Evolutionary conservation across 2,888 invertebrate species (phyloP).

Genomic region (Orthosia incerta): DNA sequence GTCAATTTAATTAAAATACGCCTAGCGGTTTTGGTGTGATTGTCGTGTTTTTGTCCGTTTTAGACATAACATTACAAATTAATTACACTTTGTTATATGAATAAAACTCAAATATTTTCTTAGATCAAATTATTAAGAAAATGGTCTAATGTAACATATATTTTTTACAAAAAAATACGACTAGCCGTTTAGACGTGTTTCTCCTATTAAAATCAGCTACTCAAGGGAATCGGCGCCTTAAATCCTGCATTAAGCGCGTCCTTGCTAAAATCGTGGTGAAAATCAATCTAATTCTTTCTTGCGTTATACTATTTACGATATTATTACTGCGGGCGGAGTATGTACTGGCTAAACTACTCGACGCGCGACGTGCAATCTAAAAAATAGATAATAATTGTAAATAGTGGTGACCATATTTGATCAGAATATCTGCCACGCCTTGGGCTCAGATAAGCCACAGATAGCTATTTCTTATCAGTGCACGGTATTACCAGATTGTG

Average conservation of each 20-base stretch:
- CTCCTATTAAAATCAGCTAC: too few species aligned
- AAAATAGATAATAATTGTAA: slow-evolving; percentile 27
- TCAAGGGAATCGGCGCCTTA: too few species aligned
- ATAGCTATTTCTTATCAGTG: slow-evolving; percentile 47
- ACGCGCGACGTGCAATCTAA: background rate
- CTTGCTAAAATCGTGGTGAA: background rate
- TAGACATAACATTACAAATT: too few species aligned
- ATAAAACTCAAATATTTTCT: too few species aligned
- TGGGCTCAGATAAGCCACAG: slow-evolving; percentile 39
- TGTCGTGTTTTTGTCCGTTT: too few species aligned
- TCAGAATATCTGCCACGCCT: slow-evolving; percentile 56
- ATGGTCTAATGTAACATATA: too few species aligned
- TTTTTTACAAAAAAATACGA: too few species aligned
- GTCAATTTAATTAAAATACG: too few species aligned
- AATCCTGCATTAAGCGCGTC: background rate
- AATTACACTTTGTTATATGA: too few species aligned
- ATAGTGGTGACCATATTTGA: slow-evolving; percentile 46
- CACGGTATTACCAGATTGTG: slow-evolving; percentile 17
- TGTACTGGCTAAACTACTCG: background rate
- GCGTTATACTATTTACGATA: background rate
- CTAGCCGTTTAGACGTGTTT: too few species aligned
- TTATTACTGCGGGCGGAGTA: background rate
- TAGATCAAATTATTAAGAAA: too few species aligned
- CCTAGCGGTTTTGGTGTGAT: too few species aligned
- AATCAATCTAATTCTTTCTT: background rate